These are phyloP conservation scores for Orthosia gracilis DNA, from an alignment of 2,888 invertebrate genomes.

Conservation along the genomic window DNA sequence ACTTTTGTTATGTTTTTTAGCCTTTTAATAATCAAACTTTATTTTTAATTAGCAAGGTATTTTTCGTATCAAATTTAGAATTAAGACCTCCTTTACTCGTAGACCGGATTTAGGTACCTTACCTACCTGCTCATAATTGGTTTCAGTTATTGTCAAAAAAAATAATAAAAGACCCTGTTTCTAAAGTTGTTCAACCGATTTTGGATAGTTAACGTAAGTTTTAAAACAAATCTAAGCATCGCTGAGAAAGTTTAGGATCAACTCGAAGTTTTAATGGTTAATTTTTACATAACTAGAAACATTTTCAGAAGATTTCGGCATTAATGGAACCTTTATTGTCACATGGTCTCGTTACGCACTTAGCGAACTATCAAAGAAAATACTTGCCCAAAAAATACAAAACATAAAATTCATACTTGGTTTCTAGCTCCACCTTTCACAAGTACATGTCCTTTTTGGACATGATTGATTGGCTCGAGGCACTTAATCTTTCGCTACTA, in stretches of 20 bases:
- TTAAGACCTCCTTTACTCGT: background rate
- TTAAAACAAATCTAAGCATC: no score
- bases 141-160: no score
- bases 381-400: constrained; percentile 4
- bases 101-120: no score
- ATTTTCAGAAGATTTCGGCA: background rate
- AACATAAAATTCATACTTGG: constrained; percentile 17
- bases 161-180: no score
- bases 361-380: background rate
- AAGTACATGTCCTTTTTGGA: constrained; percentile 43
- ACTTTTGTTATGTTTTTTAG: background rate
- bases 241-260: no score
- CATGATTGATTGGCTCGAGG: constrained; percentile 51
- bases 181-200: no score
- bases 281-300: background rate
- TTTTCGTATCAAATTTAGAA: background rate
- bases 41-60: background rate
- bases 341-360: background rate
- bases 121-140: no score
- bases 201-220: no score
- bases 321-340: background rate
- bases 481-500: constrained; percentile 50
- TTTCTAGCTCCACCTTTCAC: constrained; percentile 8
- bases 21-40: background rate
- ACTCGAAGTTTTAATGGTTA: no score